Evolutionary conservation across 1,140 invertebrate species (phyloP), one percentile per base, ranked within the genome.

Genomic region (Melipona quadrifasciata): DNA sequence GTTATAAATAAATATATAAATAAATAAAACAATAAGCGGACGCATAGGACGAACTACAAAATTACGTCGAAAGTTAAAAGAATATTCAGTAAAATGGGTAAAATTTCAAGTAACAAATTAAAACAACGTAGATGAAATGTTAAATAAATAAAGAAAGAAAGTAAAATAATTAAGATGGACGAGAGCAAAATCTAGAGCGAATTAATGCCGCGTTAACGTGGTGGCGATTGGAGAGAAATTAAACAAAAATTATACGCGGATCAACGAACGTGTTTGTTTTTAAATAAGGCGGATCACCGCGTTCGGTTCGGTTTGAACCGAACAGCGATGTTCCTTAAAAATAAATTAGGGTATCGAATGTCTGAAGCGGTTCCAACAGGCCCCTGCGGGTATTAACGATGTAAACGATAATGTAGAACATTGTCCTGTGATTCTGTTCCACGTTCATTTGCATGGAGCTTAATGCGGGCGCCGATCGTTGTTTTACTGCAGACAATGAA

Each of bases 351-450:
- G n/a, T 34, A n/a, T 74, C 77, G 77, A 80, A 47, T 47, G 84
- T 73, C 72, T 80, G 84, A 31, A 73, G 4, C 65, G 39, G 39
- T 10, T 61, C 61, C 64, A 85, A 85, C 79, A 80, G 65, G n/a
- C 39, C 14, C 24, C 65, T 34, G 65, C 57, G 80, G 80, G 80
- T 83, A 86, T 86, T 82, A 82, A 86, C 84, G 73, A 82, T 86
- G 84, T 86, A 86, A 86, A 86, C 84, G 84, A 82, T 86, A 86
- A 86, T 86, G 84, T 86, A 86, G 84, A 86, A 86, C 84, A 86
- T 72, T 70, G 80, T 82, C 65, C 80, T 76, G 65, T 77, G 73
- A 77, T 75, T 82, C 80, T 76, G 84, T 72, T 73, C 67, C 80
- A n/a, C 67, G 80, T 76, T 82, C 84, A 86, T 86, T 86, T 83